These are phyloP conservation scores for Papilio protenor DNA, from an alignment of 2,888 invertebrate genomes.

Conservation along the genomic window DNA sequence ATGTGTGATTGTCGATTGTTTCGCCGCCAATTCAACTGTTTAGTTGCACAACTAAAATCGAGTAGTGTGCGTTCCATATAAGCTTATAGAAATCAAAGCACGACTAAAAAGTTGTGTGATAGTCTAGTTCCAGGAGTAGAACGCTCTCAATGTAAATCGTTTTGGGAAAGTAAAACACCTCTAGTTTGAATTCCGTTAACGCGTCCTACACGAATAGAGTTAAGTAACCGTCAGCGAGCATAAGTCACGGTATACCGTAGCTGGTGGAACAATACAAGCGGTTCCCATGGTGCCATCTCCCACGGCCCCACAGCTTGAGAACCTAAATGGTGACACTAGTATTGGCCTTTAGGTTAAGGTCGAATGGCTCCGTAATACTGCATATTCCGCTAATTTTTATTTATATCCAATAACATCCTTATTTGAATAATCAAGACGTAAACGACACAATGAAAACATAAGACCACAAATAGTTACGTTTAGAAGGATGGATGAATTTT, in stretches of 20 bases:
- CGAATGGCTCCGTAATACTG: slow-evolving; percentile 42
- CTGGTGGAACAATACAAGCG: slow-evolving; percentile 49
- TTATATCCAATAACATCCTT: background rate
- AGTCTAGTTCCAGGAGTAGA: no score
- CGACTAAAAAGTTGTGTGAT: no score
- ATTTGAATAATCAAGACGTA: background rate
- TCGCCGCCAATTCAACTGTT: no score
- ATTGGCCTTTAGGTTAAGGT: slow-evolving; percentile 54
- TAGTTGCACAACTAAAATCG: no score
- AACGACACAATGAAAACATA: background rate
- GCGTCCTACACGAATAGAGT: slow-evolving; percentile 19
- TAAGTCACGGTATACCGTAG: slow-evolving; percentile 37
- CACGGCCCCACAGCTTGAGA: slow-evolving; percentile 51
- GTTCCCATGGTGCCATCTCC: slow-evolving; percentile 51
- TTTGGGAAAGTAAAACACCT: background rate
- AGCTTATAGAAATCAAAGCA: no score
- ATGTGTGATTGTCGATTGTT: no score
- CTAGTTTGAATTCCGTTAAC: slow-evolving; percentile 1
- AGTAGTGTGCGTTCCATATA: no score
- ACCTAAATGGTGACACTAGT: slow-evolving; percentile 52
- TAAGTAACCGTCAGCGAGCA: slow-evolving; percentile 18
- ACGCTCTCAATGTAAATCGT: no score
- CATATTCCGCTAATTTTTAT: background rate
- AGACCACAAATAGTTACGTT: no score
- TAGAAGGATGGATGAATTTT: no score